These are phyloP conservation scores for Synanthedon tipuliformis DNA, from an alignment of 2,888 invertebrate species.

Conservation along the genomic window DNA sequence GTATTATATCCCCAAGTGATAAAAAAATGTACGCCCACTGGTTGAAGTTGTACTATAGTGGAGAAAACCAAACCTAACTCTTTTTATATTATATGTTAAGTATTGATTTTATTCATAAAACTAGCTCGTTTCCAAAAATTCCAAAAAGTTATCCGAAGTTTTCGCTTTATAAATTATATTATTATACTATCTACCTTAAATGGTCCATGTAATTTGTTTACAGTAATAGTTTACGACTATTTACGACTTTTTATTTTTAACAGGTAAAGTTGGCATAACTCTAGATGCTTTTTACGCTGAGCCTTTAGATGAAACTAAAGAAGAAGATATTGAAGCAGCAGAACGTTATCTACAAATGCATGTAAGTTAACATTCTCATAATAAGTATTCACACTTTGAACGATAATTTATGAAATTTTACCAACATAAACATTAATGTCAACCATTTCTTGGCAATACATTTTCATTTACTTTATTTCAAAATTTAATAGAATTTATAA, in stretches of 20 bases:
- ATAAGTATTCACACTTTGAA: too few species aligned
- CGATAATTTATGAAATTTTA: not conserved
- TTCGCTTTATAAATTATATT: too few species aligned
- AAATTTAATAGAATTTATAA: too few species aligned
- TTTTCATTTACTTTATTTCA: not conserved
- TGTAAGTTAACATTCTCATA: conserved; percentile 35
- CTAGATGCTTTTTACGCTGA: conserved; percentile 68
- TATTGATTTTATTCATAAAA: not conserved
- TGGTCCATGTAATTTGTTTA: not conserved
- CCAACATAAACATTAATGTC: not conserved
- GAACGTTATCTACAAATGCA: conserved; percentile 67
- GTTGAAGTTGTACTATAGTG: too few species aligned
- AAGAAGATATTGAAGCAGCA: conserved; percentile 61
- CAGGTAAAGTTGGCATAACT: conserved; percentile 72
- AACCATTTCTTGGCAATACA: not conserved
- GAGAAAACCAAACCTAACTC: too few species aligned
- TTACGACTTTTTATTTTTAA: not conserved
- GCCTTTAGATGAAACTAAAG: conserved; percentile 49
- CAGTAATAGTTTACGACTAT: too few species aligned
- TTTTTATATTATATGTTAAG: too few species aligned
- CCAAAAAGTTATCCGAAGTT: too few species aligned
- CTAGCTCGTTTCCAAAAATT: too few species aligned
- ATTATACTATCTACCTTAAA: conserved; percentile 1
- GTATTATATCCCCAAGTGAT: not conserved
- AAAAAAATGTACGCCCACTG: not conserved